Evolutionary conservation across 2,888 invertebrate genomes (phyloP).

Genomic region (Agrypnus murinus): DNA sequence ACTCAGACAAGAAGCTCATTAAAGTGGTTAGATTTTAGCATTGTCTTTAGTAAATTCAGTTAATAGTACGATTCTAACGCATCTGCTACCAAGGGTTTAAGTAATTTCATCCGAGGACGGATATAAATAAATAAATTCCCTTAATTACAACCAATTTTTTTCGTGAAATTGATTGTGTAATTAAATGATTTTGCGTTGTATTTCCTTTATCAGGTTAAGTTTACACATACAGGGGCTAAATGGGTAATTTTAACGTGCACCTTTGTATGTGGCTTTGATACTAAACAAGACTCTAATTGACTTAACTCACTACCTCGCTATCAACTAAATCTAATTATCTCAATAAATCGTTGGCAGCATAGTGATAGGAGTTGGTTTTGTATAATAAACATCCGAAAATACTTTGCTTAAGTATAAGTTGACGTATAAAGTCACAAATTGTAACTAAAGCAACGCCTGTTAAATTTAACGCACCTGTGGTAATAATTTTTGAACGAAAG

Average conservation of each 20-base stretch:
- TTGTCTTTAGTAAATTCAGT: slow-evolving; percentile 17
- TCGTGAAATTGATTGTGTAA: background rate
- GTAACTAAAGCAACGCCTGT: background rate
- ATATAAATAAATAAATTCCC: too few species aligned
- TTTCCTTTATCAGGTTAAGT: background rate
- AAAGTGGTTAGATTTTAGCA: slow-evolving; percentile 21
- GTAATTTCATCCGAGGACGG: background rate
- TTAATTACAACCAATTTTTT: background rate
- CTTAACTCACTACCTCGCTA: slow-evolving; percentile 8
- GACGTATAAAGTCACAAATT: background rate
- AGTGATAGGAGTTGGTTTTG: slow-evolving; percentile 11
- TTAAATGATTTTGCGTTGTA: background rate
- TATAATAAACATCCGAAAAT: slow-evolving; percentile 9
- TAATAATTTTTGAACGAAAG: slow-evolving; percentile 16
- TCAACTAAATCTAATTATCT: slow-evolving; percentile 20
- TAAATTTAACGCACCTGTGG: slow-evolving; percentile 7
- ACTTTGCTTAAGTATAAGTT: background rate
- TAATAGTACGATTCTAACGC: slow-evolving; percentile 12
- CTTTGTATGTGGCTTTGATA: slow-evolving; percentile 30
- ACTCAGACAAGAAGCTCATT: slow-evolving; percentile 5
- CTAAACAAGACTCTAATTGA: slow-evolving; percentile 31
- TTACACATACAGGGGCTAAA: slow-evolving; percentile 5
- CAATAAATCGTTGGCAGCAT: slow-evolving; percentile 23
- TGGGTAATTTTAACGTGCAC: slow-evolving; percentile 7
- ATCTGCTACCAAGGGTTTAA: slow-evolving; percentile 33